phyloP scores from a whole-genome alignment of 2,888 invertebrate genomes.

The Gonocerus acuteangulatus region DNA sequence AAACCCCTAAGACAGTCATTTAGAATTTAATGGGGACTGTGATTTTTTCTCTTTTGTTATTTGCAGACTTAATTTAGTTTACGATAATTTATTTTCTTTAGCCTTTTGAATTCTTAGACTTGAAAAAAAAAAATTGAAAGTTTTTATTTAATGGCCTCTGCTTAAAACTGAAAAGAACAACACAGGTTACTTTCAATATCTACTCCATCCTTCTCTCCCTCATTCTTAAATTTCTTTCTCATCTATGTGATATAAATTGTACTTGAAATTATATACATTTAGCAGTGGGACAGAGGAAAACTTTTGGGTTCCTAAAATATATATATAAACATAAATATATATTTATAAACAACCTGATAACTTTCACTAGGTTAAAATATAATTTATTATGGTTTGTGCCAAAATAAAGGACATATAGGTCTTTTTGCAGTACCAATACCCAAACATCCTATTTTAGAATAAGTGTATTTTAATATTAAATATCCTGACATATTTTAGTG shows the following conservation, averaged over 20 bases:
- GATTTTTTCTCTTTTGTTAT: conserved; percentile 17
- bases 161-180: too few relatives aligned
- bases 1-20: conserved; percentile 6
- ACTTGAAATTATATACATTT: conserved; percentile 22
- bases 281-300: conserved; percentile 25
- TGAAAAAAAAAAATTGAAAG: too few relatives aligned
- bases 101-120: too few relatives aligned
- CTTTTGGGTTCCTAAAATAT: conserved; percentile 28
- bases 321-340: conserved; percentile 23
- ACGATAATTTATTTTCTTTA: conserved; percentile 10
- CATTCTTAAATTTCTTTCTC: conserved; percentile 1
- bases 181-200: too few relatives aligned
- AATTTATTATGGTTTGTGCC: conserved; percentile 32
- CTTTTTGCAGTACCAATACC: conserved; percentile 26
- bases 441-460: conserved; percentile 27
- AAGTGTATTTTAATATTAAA: conserved; percentile 28
- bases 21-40: conserved; percentile 18
- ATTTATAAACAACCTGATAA: conserved; percentile 27
- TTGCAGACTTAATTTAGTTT: background rate
- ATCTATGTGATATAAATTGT: conserved; percentile 27
- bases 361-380: conserved; percentile 29
- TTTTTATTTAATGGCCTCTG: too few relatives aligned
- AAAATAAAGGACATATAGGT: conserved; percentile 29
- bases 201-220: too few relatives aligned
- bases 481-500: conserved; percentile 28